Percentiles rank a stretch among this genome's conserved stretches.
phyloP scores from a whole-genome alignment of 23 tunicate genomes.

The Corella eumyota region DNA sequence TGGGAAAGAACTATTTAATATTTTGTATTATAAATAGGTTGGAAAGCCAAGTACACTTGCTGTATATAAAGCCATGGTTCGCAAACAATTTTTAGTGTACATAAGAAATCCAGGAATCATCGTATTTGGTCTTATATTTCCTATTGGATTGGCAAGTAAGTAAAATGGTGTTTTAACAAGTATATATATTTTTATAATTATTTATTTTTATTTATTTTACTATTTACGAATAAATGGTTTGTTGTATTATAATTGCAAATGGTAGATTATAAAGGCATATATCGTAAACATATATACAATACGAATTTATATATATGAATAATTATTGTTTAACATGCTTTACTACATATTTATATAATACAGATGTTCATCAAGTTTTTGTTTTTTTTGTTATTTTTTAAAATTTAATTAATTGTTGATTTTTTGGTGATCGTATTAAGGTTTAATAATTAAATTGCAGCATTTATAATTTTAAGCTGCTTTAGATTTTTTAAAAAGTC shows the following conservation, averaged over 20 bases:
- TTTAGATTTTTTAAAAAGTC: too few relatives aligned
- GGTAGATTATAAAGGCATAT: too few relatives aligned
- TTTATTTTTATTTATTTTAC: background rate
- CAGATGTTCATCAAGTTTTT: too few relatives aligned
- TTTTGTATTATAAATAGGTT: constrained; percentile 12
- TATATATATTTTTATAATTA: background rate
- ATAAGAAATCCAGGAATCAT: constrained; percentile 46
- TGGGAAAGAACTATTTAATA: background rate
- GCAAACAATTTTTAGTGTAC: constrained; percentile 6
- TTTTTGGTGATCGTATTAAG: too few relatives aligned
- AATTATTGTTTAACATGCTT: too few relatives aligned
- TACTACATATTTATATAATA: too few relatives aligned
- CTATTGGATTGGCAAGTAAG: constrained; percentile 72
- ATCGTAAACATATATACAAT: too few relatives aligned
- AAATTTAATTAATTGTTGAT: too few relatives aligned
- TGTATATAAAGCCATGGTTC: constrained; percentile 12
- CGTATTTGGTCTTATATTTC: constrained; percentile 51
- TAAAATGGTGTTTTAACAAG: background rate
- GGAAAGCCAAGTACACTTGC: constrained; percentile 1
- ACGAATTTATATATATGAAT: too few relatives aligned
- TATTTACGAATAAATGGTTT: background rate
- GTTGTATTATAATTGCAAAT: background rate
- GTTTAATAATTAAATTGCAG: too few relatives aligned
- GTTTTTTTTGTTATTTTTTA: too few relatives aligned
- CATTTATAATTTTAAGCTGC: too few relatives aligned